phyloP scores from a whole-genome alignment of 2,113 vertebrate genomes.

The Phrynosoma blainvillii region DNA sequence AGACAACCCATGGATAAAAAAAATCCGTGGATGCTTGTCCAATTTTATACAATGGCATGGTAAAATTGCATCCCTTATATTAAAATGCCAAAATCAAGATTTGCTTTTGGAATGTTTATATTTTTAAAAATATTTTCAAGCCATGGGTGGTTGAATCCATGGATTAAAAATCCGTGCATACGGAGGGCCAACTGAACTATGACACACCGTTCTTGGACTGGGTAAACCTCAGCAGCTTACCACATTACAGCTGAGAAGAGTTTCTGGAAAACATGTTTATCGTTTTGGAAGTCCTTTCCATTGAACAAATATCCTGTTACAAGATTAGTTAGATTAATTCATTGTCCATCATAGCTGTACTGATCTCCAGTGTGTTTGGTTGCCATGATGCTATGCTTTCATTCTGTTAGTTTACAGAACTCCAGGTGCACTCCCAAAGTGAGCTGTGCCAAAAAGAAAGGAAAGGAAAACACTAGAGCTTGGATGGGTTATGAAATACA shows the following conservation, averaged over 20 bases:
- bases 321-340: conserved; percentile 42
- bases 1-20: too few relatives aligned
- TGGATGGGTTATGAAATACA: background rate
- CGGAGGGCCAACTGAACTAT: too few relatives aligned
- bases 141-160: too few relatives aligned
- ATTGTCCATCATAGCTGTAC: conserved; percentile 22
- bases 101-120: too few relatives aligned
- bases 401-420: conserved; percentile 13
- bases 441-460: conserved; percentile 32
- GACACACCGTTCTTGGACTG: background rate
- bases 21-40: too few relatives aligned
- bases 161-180: too few relatives aligned
- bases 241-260: conserved; percentile 4
- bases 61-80: too few relatives aligned
- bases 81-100: too few relatives aligned
- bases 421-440: conserved; percentile 4
- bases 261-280: conserved; percentile 19
- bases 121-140: too few relatives aligned
- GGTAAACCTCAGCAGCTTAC: conserved; percentile 1
- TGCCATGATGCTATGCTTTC: conserved; percentile 22
- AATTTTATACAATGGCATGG: too few relatives aligned
- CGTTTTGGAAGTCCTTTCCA: conserved; percentile 19
- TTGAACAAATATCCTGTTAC: background rate
- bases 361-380: conserved; percentile 25
- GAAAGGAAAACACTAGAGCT: background rate